Conservation (phyloP, 1,140 invertebrate species). For the Phthorimaea operculella region DNA sequence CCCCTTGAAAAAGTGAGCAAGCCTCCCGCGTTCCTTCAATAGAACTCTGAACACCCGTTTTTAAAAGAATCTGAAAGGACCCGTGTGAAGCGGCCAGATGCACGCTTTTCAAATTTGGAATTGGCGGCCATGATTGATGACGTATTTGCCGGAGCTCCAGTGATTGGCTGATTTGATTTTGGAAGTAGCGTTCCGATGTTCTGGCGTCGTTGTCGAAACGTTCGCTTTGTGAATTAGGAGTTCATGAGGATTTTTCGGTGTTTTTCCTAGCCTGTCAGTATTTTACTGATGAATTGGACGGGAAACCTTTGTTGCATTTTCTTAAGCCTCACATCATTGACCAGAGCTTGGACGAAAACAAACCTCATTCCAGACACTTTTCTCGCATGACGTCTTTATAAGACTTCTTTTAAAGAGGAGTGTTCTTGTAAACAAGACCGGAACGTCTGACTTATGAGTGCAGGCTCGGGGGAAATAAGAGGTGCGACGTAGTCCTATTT, state of each 20-base stretch:
- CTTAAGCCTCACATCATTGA: too few species aligned
- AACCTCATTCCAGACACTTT: too few species aligned
- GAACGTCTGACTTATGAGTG: conserved; percentile 9
- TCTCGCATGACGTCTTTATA: too few species aligned
- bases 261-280: too few species aligned
- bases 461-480: conserved; percentile 9
- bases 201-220: not conserved
- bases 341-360: too few species aligned
- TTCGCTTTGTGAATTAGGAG: conserved; percentile 2
- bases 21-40: conserved; percentile 4
- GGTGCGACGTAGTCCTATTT: conserved; percentile 12
- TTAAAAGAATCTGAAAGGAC: not conserved
- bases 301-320: too few species aligned
- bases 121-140: conserved; percentile 25
- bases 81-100: not conserved
- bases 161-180: conserved; percentile 29
- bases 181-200: conserved; percentile 15
- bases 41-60: not conserved
- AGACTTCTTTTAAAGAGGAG: conserved; percentile 4
- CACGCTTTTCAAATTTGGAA: conserved; percentile 6
- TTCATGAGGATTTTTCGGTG: conserved; percentile 3
- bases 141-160: conserved; percentile 19
- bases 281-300: too few species aligned
- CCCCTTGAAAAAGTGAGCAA: conserved; percentile 1
- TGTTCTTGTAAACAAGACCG: conserved; percentile 6